These are phyloP conservation scores for Tetropium fuscum DNA, from an alignment of 2,888 invertebrate species.

Conservation along the genomic window DNA sequence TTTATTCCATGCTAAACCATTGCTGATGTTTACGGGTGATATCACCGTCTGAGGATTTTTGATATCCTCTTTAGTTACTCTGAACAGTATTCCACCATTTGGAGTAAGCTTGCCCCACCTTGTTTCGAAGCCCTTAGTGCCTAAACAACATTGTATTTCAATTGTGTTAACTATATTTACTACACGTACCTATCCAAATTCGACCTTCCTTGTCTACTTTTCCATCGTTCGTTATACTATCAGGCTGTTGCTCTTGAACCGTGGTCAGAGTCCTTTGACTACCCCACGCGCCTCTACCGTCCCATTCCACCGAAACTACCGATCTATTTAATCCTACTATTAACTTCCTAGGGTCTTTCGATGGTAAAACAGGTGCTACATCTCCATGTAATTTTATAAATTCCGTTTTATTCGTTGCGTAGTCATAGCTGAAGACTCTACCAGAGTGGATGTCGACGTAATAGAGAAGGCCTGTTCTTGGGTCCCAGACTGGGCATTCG, in stretches of 20 bases:
- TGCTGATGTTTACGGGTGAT: constrained; percentile 74
- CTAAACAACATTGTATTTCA: constrained; percentile 51
- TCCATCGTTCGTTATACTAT: constrained; percentile 70
- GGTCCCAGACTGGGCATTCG: constrained; percentile 48
- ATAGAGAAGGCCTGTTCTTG: constrained; percentile 41
- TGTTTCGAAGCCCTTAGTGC: constrained; percentile 72
- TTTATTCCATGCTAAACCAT: constrained; percentile 82
- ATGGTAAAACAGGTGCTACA: constrained; percentile 42
- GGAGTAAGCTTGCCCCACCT: constrained; percentile 60
- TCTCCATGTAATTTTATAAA: constrained; percentile 42
- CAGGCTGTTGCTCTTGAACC: constrained; percentile 64
- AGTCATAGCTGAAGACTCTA: constrained; percentile 42
- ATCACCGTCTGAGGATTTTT: constrained; percentile 49
- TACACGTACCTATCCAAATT: constrained; percentile 67
- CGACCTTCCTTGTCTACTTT: constrained; percentile 70
- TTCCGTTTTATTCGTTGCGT: constrained; percentile 38
- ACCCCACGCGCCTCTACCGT: constrained; percentile 15
- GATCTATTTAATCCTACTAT: constrained; percentile 44
- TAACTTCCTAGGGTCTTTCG: constrained; percentile 41
- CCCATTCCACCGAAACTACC: constrained; percentile 23
- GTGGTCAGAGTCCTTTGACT: constrained; percentile 52
- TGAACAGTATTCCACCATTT: constrained; percentile 72
- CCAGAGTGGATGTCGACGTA: constrained; percentile 46
- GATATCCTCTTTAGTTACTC: constrained; percentile 63
- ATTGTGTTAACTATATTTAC: too few relatives aligned